phyloP scores from a whole-genome alignment of 2,888 invertebrate genomes.

The Anthrax anthrax region DNA sequence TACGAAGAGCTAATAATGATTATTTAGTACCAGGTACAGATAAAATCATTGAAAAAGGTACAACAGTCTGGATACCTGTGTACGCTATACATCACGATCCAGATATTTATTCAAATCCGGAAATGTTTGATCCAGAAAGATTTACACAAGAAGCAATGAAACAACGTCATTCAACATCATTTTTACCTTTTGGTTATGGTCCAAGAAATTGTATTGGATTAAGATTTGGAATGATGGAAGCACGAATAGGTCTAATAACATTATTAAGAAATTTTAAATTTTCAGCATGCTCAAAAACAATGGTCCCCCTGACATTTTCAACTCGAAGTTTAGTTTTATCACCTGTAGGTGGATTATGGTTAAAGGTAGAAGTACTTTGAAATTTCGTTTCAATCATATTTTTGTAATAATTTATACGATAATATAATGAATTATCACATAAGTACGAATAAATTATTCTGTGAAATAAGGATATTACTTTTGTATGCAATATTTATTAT shows the following conservation, averaged over 20 bases:
- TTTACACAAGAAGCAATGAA: slow-evolving; percentile 39
- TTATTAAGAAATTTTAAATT: slow-evolving; percentile 9
- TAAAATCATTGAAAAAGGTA: slow-evolving; percentile 20
- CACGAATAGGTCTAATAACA: slow-evolving; percentile 8
- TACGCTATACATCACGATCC: slow-evolving; percentile 29
- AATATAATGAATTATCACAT: no score
- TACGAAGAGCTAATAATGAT: slow-evolving; percentile 23
- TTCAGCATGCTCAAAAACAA: slow-evolving; percentile 6
- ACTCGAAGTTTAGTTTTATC: background rate
- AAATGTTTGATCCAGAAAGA: slow-evolving; percentile 32
- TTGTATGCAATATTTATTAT: no score
- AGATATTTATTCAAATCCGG: slow-evolving; percentile 26
- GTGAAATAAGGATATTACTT: no score
- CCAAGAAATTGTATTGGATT: slow-evolving; percentile 22
- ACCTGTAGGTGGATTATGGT: background rate
- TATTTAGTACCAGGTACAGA: slow-evolving; percentile 23
- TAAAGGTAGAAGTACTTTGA: no score
- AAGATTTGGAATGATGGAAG: slow-evolving; percentile 11
- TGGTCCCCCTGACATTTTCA: slow-evolving; percentile 4
- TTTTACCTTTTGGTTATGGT: slow-evolving; percentile 24
- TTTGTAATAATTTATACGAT: no score
- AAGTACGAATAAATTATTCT: no score
- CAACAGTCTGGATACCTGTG: slow-evolving; percentile 19
- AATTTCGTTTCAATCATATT: no score
- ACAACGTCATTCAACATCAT: slow-evolving; percentile 19